phyloP scores from a whole-genome alignment of 2,797 vertebrate species.

The Petrocephalus schoutedeni region DNA sequence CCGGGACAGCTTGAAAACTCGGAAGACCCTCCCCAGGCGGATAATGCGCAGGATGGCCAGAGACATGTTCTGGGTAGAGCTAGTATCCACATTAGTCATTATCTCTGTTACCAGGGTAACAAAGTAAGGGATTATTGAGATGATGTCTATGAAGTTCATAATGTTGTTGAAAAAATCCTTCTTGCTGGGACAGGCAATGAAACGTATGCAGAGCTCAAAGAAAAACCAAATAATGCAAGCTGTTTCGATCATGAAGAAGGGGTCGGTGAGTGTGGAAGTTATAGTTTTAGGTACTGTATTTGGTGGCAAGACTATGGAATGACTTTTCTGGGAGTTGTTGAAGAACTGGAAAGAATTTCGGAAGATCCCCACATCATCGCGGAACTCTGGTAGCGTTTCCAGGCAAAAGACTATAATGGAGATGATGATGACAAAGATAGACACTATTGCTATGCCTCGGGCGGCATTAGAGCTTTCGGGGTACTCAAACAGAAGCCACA shows the following conservation, averaged over 20 bases:
- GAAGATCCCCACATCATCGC: conserved; percentile 75
- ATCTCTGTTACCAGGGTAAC: conserved; percentile 84
- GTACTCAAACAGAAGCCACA: conserved; percentile 96
- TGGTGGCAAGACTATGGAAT: conserved; percentile 39
- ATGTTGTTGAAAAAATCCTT: conserved; percentile 87
- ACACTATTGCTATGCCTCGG: conserved; percentile 84
- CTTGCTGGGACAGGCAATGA: conserved; percentile 91
- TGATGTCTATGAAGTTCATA: conserved; percentile 94
- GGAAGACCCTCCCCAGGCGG: conserved; percentile 85
- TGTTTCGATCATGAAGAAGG: conserved; percentile 91
- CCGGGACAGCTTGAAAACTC: conserved; percentile 90
- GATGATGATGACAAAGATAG: conserved; percentile 87
- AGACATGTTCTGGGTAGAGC: conserved; percentile 86
- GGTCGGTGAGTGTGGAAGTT: conserved; percentile 73
- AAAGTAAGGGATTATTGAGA: conserved; percentile 96
- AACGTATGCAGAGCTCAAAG: conserved; percentile 82
- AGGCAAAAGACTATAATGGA: conserved; percentile 96
- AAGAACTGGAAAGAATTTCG: conserved; percentile 39
- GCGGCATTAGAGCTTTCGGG: conserved; percentile 93
- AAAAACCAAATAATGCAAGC: conserved; percentile 93
- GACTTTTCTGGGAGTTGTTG: conserved; percentile 54
- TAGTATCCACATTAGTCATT: conserved; percentile 68
- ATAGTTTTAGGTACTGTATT: conserved; percentile 44
- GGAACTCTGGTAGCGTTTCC: conserved; percentile 91
- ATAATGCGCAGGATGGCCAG: conserved; percentile 89